phyloP scores from a whole-genome alignment of 1,140 invertebrate species.

The Camponotus floridanus region DNA sequence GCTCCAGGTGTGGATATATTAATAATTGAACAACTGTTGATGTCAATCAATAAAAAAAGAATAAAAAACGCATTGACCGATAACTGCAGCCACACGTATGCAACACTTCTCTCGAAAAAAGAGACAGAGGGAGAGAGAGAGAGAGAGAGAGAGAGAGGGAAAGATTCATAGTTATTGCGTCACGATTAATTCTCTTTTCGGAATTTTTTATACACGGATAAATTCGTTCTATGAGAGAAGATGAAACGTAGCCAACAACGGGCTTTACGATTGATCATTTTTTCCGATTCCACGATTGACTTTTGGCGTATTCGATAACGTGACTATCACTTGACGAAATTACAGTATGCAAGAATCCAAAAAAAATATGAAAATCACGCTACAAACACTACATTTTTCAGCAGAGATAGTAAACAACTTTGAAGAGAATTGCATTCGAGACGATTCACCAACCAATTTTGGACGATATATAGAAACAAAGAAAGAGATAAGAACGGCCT shows the following conservation, averaged over 20 bases:
- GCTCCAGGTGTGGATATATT: conserved; percentile 29
- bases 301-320: background rate
- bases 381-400: background rate
- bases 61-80: background rate
- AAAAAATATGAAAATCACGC: conserved; percentile 33
- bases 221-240: background rate
- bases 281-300: background rate
- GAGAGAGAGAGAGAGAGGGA: background rate
- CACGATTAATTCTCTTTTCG: background rate
- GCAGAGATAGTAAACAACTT: background rate
- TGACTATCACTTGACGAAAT: background rate
- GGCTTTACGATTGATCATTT: background rate
- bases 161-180: conserved; percentile 6
- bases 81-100: background rate
- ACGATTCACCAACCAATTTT: conserved; percentile 15
- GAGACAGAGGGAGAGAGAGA: background rate
- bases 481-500: conserved; percentile 1
- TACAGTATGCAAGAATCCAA: background rate
- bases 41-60: conserved; percentile 11
- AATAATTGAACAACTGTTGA: conserved; percentile 72
- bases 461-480: background rate
- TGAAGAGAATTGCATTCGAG: conserved; percentile 32
- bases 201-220: background rate
- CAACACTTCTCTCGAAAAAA: background rate
- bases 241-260: background rate